A percentile compares a stretch with the other conserved stretches of the same genome.
These are phyloP conservation scores for Rhynchomys soricoides DNA, from an alignment of 2,113 vertebrate species.

Conservation along the genomic window DNA sequence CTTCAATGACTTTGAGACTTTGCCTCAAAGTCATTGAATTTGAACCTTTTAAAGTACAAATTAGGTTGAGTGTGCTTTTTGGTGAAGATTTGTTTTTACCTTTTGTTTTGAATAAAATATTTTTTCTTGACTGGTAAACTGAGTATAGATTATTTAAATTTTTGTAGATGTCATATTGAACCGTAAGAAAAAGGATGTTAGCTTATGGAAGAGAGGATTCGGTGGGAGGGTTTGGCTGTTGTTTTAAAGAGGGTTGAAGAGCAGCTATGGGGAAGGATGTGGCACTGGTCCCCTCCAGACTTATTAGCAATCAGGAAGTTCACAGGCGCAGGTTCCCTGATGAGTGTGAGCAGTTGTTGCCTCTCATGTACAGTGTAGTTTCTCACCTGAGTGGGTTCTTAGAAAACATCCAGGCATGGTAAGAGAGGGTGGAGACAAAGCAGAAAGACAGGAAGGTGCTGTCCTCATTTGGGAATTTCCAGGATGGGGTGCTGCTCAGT, in stretches of 20 bases:
- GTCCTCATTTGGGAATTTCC: not conserved
- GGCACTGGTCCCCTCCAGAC: too few species aligned
- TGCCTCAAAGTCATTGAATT: not conserved
- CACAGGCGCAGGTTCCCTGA: not conserved
- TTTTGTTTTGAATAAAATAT: not conserved
- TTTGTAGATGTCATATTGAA: not conserved
- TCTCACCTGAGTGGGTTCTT: not conserved
- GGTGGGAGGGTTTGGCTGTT: not conserved
- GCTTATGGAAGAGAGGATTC: not conserved
- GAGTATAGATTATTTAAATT: not conserved
- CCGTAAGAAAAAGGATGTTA: not conserved
- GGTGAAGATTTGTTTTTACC: slow-evolving; percentile 47
- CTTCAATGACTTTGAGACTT: too few species aligned
- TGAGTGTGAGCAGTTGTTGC: not conserved
- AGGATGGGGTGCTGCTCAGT: not conserved
- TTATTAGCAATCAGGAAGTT: not conserved
- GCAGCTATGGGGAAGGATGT: not conserved
- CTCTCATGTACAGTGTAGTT: not conserved
- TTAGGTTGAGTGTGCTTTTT: not conserved
- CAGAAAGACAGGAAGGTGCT: not conserved
- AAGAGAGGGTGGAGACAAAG: not conserved
- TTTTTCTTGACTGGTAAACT: not conserved
- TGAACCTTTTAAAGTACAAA: not conserved
- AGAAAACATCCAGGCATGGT: too few species aligned
- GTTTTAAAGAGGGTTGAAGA: not conserved